phyloP scores from a whole-genome alignment of 2,113 vertebrate species.

The Callopanchax toddi region DNA sequence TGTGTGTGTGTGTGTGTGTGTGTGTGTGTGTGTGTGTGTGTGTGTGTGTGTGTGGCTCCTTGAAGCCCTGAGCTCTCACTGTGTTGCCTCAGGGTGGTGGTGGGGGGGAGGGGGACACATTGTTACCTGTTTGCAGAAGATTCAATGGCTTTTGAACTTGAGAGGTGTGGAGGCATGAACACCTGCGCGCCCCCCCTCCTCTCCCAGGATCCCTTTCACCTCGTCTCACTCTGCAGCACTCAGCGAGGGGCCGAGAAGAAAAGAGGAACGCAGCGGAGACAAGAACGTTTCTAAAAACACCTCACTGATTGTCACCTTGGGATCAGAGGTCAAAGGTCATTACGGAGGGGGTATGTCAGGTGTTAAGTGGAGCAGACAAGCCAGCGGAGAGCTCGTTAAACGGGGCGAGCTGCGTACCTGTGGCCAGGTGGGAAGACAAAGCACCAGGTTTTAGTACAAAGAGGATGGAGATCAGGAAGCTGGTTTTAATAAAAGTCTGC shows the following conservation, averaged over 20 bases:
- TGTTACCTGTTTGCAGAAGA: conserved; percentile 74
- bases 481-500: conserved; percentile 1
- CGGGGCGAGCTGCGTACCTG: conserved; percentile 73
- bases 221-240: conserved; percentile 72
- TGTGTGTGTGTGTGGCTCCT: conserved; percentile 13
- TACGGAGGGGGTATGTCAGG: conserved; percentile 79
- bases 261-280: conserved; percentile 48
- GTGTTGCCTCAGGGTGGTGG: conserved; percentile 57
- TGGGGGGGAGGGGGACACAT: conserved; percentile 55
- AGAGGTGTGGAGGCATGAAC: conserved; percentile 80
- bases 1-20: too few species aligned
- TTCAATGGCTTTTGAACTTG: conserved; percentile 81
- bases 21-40: too few species aligned
- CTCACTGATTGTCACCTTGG: conserved; percentile 70
- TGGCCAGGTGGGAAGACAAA: conserved; percentile 78
- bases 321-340: conserved; percentile 77
- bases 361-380: conserved; percentile 83
- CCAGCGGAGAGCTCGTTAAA: conserved; percentile 66
- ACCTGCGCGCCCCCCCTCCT: conserved; percentile 69
- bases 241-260: conserved; percentile 70
- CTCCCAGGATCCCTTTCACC: conserved; percentile 75
- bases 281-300: conserved; percentile 74
- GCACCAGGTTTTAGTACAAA: conserved; percentile 55
- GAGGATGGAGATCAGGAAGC: conserved; percentile 55
- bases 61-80: conserved; percentile 34